A percentile compares a stretch with the other conserved stretches of the same genome.
These are phyloP conservation scores for Danio albolineatus DNA, from an alignment of 2,797 vertebrate species.

Conservation along the genomic window DNA sequence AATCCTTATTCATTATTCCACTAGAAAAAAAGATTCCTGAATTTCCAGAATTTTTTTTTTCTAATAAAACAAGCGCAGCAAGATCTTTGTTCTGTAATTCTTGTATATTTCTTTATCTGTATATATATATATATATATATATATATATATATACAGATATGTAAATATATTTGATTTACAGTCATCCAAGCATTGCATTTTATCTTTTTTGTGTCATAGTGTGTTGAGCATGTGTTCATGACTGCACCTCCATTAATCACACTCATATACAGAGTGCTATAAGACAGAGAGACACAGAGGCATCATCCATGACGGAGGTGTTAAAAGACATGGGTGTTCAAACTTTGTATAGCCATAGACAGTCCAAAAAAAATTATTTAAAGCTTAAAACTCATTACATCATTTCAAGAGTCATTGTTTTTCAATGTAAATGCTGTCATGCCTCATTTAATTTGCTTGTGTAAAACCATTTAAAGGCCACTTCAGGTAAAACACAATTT, in stretches of 20 bases:
- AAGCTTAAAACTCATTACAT: too few relatives aligned
- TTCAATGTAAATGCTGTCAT: too few relatives aligned
- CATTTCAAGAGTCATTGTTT: too few relatives aligned
- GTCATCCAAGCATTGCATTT: conserved; percentile 9
- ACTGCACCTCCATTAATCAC: conserved; percentile 16
- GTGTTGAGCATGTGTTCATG: conserved; percentile 28
- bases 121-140: neutral
- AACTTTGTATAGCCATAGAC: neutral
- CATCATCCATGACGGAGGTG: neutral
- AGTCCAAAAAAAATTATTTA: neutral
- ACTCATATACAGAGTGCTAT: conserved; percentile 19
- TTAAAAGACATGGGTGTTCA: neutral
- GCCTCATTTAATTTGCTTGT: too few relatives aligned
- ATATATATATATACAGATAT: too few relatives aligned
- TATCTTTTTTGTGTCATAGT: neutral
- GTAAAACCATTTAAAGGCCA: too few relatives aligned
- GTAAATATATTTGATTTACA: conserved; percentile 41
- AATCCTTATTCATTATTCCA: too few relatives aligned
- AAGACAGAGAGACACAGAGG: neutral
- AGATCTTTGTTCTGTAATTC: conserved; percentile 11
- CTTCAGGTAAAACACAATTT: too few relatives aligned
- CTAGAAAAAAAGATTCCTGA: too few relatives aligned
- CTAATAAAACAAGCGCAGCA: neutral
- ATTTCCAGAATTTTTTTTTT: conserved; percentile 2
- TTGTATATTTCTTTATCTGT: neutral